Conservation (phyloP, 1,140 invertebrate genomes). For the Cydia amplana region DNA sequence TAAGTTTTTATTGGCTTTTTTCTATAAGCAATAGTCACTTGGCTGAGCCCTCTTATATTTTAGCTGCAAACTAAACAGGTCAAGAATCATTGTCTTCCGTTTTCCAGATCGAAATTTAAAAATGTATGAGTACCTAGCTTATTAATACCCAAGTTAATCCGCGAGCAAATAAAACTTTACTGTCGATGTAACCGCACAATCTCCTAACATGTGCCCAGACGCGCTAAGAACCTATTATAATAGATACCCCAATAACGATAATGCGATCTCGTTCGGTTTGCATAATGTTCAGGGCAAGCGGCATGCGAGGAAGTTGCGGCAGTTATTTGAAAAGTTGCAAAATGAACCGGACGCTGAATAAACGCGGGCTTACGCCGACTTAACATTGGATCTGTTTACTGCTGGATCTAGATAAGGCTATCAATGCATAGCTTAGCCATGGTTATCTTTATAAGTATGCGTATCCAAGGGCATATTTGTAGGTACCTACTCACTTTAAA, state of each 20-base stretch:
- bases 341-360: slow-evolving; percentile 46
- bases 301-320: slow-evolving; percentile 45
- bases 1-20: too few species aligned
- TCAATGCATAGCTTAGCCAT: neutral
- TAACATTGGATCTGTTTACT: slow-evolving; percentile 21
- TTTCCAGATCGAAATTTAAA: too few species aligned
- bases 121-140: too few species aligned
- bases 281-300: slow-evolving; percentile 49
- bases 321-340: slow-evolving; percentile 67
- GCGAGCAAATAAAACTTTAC: neutral
- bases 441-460: neutral
- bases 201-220: slow-evolving; percentile 35
- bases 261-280: slow-evolving; percentile 55
- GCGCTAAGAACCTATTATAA: slow-evolving; percentile 48
- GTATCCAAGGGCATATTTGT: neutral
- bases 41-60: too few species aligned
- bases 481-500: too few species aligned
- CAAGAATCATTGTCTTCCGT: too few species aligned
- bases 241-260: slow-evolving; percentile 54
- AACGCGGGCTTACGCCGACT: slow-evolving; percentile 6
- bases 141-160: neutral
- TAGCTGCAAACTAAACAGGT: too few species aligned
- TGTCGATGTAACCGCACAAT: neutral
- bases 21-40: too few species aligned
- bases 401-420: slow-evolving; percentile 11